phyloP scores from a whole-genome alignment of 2,888 invertebrate species.

The Scaeva pyrastri region DNA sequence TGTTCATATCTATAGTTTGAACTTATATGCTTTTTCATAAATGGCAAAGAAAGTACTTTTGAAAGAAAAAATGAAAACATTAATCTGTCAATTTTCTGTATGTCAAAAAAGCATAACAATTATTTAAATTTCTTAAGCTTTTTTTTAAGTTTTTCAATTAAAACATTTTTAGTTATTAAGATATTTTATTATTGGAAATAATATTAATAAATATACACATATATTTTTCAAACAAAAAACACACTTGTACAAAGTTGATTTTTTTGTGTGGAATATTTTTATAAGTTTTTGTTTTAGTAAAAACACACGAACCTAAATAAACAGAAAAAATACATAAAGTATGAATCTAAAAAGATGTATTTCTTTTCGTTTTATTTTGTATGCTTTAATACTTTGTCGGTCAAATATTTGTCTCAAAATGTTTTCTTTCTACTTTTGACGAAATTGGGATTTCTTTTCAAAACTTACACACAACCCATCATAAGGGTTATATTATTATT shows the following conservation, averaged over 20 bases:
- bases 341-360: slow-evolving; percentile 41
- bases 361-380: slow-evolving; percentile 52
- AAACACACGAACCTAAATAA: slow-evolving; percentile 49
- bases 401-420: no score
- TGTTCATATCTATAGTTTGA: slow-evolving; percentile 57
- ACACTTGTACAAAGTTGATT: slow-evolving; percentile 70
- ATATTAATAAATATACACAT: slow-evolving; percentile 32
- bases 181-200: slow-evolving; percentile 51
- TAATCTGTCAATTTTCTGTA: slow-evolving; percentile 10
- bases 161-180: slow-evolving; percentile 55
- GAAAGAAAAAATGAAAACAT: neutral
- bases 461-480: no score
- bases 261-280: slow-evolving; percentile 67
- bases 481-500: no score
- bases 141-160: slow-evolving; percentile 30
- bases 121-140: slow-evolving; percentile 56
- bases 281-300: slow-evolving; percentile 47
- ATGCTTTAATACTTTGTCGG: neutral
- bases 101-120: slow-evolving; percentile 41
- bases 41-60: neutral
- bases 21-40: slow-evolving; percentile 18
- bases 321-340: slow-evolving; percentile 62
- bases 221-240: slow-evolving; percentile 47
- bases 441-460: no score
- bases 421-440: no score